Base-by-base conservation (phyloP, 2,888 invertebrate species). In the Sarcophaga variegata region DNA sequence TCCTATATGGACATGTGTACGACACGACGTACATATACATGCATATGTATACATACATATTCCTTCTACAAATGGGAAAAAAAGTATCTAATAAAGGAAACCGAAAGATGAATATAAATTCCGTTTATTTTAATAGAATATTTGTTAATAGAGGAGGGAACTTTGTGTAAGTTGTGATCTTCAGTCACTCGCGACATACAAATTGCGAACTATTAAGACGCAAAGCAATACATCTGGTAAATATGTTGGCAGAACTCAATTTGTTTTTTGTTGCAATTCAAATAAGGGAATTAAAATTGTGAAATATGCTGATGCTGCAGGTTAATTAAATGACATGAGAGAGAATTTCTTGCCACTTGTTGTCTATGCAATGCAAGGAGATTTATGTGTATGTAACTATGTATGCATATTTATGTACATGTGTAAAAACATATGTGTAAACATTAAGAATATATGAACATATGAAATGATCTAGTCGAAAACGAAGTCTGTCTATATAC, bases 241-340 rank as follows among this genome's bases (percentile, higher is more conserved):
- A 54, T 54, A 54, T 4, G 54, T 17, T 54, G 54, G 5, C 54
- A 54, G 17, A 54, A 54, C 4, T 14, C 17, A 54, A 54, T 14
- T 14, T 54, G 17, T 54, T 54, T 54, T 17, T 75, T 69, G 17
- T 54, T 75, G 74, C 14, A 45, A 22, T 25, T 27, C 5, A 54
- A 54, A 45, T 37, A 74, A 75, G 74, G 67, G 22, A 69, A 75
- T 37, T 45, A 20, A 10, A 67, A 17, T 37, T 37, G 5, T 2
- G 27, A 37, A 45, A 45, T 17, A 25, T 64, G 14, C 54, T 72
- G 62, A 59, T 49, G 37, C 75, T 59, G 47, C 78, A 74, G 81
- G 81, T 83, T 86, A 83, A 86, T 86, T 72, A 86, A 83, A 81
- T 83, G 83, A 74, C 83, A 86, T 86, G 86, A 70, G 83, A 86